Base-by-base conservation (phyloP, 2,797 vertebrate genomes). In the Etheostoma nigrum region DNA sequence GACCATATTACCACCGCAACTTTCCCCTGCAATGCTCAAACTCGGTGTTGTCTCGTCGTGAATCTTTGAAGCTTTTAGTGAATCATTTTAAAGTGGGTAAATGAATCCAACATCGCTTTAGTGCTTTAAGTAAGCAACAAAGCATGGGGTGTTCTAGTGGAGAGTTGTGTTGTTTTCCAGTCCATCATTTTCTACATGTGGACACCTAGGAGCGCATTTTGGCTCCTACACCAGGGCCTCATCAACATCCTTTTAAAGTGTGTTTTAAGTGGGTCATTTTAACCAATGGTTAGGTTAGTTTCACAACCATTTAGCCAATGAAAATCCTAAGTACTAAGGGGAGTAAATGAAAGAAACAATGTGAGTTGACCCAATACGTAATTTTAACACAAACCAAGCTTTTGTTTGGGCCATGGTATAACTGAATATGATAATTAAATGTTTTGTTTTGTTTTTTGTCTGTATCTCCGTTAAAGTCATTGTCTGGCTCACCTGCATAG, bases 401-500 rank as follows among this genome's bases (percentile, higher is more conserved):
- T 40, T 63, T 55, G 48, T 10, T 23, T 6, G 12, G n/a, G 8
- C 3, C 9, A 21, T 30, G 16, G 16, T 64, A 10, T 25, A 42
- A 49, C 4, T 67, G 18, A 66, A 55, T 23, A 11, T 7, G 7
- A 25, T 44, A 30, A 58, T n/a, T 18, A 6, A 40, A 15, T 1
- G 5, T 23, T 23, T 23, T 23, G 21, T 23, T 23, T 23, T 14
- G 4, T 33, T 19, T 10, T 30, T 25, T 36, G 23, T 54, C 18
- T 49, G 25, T 13, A 44, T n/a, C 16, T 30, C 11, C 2, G 5
- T n/a, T 4, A 42, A n/a, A 59, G 3, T 51, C 12, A n/a, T 42
- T 19, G 2, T 74, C 13, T 52, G 40, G 6, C 76, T 88, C 64
- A 96, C 95, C 95, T 92, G 95, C 95, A 90, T 96, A 96, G 78